Conservation (phyloP, 2,888 invertebrate species). For the Hirtodrosophila confusa region DNA sequence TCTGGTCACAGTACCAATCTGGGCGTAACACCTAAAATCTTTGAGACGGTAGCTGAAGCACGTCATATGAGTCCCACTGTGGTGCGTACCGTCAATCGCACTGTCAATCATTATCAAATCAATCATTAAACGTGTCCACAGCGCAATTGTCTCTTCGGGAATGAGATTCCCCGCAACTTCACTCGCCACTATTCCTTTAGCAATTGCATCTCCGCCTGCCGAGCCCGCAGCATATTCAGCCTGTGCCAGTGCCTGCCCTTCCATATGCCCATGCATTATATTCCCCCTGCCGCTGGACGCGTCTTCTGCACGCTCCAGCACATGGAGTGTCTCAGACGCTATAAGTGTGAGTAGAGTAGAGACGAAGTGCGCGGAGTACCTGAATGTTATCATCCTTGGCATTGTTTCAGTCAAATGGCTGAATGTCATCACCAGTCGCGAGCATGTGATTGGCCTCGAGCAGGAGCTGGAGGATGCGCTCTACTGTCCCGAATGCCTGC, state of each 20-base stretch:
- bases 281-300: constrained; percentile 35
- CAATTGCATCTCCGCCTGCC: constrained; percentile 86
- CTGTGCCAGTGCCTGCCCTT: constrained; percentile 87
- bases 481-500: constrained; percentile 86
- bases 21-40: constrained; percentile 58
- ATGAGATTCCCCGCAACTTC: constrained; percentile 83
- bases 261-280: constrained; percentile 72
- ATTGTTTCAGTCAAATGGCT: constrained; percentile 83
- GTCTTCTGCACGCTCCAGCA: constrained; percentile 79
- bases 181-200: constrained; percentile 86
- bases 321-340: constrained; percentile 85
- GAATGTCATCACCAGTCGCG: constrained; percentile 80
- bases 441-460: constrained; percentile 83
- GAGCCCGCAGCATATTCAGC: constrained; percentile 84
- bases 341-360: constrained; percentile 84
- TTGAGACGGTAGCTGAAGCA: constrained; percentile 66
- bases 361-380: neutral
- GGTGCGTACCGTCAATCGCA: constrained; percentile 32
- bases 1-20: constrained; percentile 48
- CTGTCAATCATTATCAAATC: constrained; percentile 9
- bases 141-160: constrained; percentile 86
- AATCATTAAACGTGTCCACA: constrained; percentile 62
- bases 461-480: constrained; percentile 85
- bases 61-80: constrained; percentile 51
- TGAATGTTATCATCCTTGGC: constrained; percentile 2